Conservation (phyloP, 2,888 invertebrate species). For the Eristalis intricaria region DNA sequence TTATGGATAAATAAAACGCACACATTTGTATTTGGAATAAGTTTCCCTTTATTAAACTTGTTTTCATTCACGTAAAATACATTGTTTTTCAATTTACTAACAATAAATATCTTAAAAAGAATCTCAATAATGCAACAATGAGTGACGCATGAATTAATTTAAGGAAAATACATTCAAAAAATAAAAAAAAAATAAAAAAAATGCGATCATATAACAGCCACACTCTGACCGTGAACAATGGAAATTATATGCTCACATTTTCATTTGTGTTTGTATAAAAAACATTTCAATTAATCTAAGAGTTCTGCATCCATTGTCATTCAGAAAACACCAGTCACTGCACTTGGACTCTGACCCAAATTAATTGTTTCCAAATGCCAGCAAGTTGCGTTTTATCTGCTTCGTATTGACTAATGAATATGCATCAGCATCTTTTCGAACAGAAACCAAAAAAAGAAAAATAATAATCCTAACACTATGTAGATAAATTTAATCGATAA, state of each 20-base stretch:
- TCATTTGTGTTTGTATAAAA: conserved; percentile 11
- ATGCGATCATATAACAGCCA: conserved; percentile 46
- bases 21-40: conserved; percentile 27
- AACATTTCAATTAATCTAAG: conserved; percentile 6
- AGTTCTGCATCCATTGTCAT: neutral
- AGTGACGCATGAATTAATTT: conserved; percentile 29
- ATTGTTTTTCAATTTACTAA: conserved; percentile 24
- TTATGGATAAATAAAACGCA: neutral
- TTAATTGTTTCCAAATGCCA: conserved; percentile 49
- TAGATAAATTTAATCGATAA: conserved; percentile 35
- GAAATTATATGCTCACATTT: conserved; percentile 45
- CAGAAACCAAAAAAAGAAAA: neutral
- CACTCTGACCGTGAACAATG: conserved; percentile 46
- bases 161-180: neutral
- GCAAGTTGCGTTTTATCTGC: conserved; percentile 43
- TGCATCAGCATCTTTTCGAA: neutral
- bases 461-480: conserved; percentile 24
- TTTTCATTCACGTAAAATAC: conserved; percentile 60
- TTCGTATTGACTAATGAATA: neutral
- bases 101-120: conserved; percentile 40
- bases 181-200: conserved; percentile 6
- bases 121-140: conserved; percentile 47
- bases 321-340: conserved; percentile 45
- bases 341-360: conserved; percentile 63
- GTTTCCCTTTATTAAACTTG: conserved; percentile 56